These are phyloP conservation scores for Ahaetulla prasina DNA, from an alignment of 2,113 vertebrate genomes.

Conservation along the genomic window DNA sequence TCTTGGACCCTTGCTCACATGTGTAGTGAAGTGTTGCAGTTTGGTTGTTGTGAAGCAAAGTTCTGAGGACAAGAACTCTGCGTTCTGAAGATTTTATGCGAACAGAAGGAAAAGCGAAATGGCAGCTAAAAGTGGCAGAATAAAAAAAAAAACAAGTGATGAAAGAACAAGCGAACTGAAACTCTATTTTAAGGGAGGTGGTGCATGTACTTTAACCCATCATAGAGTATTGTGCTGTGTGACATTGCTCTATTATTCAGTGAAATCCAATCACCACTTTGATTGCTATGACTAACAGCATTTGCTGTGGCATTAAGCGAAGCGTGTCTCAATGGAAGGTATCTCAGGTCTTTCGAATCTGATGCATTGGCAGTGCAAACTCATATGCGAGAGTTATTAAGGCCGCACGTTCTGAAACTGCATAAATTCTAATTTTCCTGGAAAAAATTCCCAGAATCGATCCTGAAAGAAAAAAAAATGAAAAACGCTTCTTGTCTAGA, in stretches of 20 bases:
- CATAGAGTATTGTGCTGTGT: not conserved
- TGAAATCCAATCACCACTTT: not conserved
- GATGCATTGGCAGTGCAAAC: not conserved
- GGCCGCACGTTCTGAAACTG: not conserved
- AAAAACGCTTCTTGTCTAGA: not conserved
- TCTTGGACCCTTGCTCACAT: not conserved
- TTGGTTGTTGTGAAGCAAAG: not conserved
- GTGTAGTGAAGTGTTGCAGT: not conserved
- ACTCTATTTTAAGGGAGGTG: slow-evolving; percentile 1
- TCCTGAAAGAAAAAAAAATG: not conserved
- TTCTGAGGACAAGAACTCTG: not conserved
- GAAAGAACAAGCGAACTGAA: slow-evolving; percentile 2
- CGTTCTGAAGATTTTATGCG: not conserved
- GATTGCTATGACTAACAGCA: not conserved
- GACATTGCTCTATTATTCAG: not conserved
- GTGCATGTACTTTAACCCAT: not conserved
- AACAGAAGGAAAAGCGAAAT: not conserved
- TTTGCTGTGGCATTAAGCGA: not conserved
- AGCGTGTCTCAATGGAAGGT: not conserved
- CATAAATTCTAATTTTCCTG: not conserved
- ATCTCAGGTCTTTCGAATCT: not conserved
- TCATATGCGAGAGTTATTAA: not conserved
- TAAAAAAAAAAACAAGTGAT: not conserved
- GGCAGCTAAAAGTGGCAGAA: not conserved
- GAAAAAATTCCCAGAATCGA: not conserved